Conservation (phyloP, 2,797 vertebrate genomes). For the Cephalopachus bancanus region DNA sequence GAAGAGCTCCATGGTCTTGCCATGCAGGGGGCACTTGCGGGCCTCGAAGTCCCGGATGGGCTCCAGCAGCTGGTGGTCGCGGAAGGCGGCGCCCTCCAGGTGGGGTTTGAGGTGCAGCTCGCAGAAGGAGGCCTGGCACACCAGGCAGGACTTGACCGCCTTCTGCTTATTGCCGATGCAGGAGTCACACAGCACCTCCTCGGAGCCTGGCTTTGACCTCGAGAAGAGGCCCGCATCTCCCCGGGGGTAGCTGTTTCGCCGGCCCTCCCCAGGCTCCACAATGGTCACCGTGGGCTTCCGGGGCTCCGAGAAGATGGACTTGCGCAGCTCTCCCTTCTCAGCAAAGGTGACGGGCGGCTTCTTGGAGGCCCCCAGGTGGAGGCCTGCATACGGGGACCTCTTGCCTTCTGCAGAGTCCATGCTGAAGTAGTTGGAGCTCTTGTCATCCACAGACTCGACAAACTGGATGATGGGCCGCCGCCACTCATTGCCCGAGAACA, state of each 20-base stretch:
- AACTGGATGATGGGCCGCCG: slow-evolving; percentile 90
- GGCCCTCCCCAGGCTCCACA: slow-evolving; percentile 85
- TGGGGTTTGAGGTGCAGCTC: slow-evolving; percentile 98
- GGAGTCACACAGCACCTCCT: slow-evolving; percentile 97
- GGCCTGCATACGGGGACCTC: slow-evolving; percentile 84
- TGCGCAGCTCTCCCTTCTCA: slow-evolving; percentile 88
- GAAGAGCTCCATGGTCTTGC: slow-evolving; percentile 99
- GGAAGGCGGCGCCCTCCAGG: slow-evolving; percentile 95
- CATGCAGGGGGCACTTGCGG: slow-evolving; percentile 97
- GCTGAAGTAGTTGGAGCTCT: slow-evolving; percentile 90
- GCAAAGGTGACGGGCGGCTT: slow-evolving; percentile 85
- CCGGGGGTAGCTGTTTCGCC: slow-evolving; percentile 84
- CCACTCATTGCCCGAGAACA: slow-evolving; percentile 89
- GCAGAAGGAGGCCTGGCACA: slow-evolving; percentile 98
- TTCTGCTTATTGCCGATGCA: slow-evolving; percentile 97
- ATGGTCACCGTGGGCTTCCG: slow-evolving; percentile 84
- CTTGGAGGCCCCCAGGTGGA: slow-evolving; percentile 87
- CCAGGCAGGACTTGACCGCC: slow-evolving; percentile 97
- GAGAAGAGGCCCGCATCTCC: slow-evolving; percentile 63
- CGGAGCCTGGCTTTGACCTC: slow-evolving; percentile 86
- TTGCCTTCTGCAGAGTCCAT: slow-evolving; percentile 88
- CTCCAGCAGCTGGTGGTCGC: slow-evolving; percentile 97
- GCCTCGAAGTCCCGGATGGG: slow-evolving; percentile 97
- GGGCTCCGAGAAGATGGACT: slow-evolving; percentile 87
- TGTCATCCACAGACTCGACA: slow-evolving; percentile 89